Percentiles rank a stretch among this genome's conserved stretches.
These are phyloP conservation scores for Ciconia boyciana DNA, from an alignment of 2,113 vertebrate species.

Conservation along the genomic window DNA sequence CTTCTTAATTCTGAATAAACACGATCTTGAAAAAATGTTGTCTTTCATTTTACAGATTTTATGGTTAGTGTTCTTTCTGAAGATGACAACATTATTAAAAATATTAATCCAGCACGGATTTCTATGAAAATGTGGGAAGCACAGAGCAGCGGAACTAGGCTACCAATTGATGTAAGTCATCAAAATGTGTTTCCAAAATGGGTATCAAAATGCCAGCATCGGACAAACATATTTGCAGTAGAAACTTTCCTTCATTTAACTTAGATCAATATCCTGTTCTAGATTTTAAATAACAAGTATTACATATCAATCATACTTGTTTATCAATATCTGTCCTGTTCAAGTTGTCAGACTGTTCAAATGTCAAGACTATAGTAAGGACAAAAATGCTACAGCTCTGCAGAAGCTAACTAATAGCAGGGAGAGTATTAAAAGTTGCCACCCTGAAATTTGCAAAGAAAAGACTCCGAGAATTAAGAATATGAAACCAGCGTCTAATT, in stretches of 20 bases:
- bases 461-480: not conserved
- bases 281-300: not conserved
- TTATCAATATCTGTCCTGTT: not conserved
- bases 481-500: not conserved
- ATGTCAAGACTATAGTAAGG: not conserved
- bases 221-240: not conserved
- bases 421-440: not conserved
- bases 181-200: not conserved
- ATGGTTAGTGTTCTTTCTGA: conserved; percentile 87
- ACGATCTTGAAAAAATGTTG: not conserved
- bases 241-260: not conserved
- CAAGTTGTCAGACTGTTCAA: not conserved
- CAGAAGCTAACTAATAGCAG: not conserved
- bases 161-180: conserved; percentile 72
- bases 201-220: not conserved
- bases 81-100: conserved; percentile 80
- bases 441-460: not conserved
- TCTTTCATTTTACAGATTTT: conserved; percentile 78
- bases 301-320: not conserved
- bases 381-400: not conserved
- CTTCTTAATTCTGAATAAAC: not conserved
- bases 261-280: not conserved
- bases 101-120: conserved; percentile 76
- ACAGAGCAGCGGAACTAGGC: not conserved
- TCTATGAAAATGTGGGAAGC: conserved; percentile 87